A percentile compares a stretch with the other conserved stretches of the same genome.
Evolutionary conservation across 2,113 vertebrate species (phyloP).

Genomic region (Myrmecophaga tridactyla): DNA sequence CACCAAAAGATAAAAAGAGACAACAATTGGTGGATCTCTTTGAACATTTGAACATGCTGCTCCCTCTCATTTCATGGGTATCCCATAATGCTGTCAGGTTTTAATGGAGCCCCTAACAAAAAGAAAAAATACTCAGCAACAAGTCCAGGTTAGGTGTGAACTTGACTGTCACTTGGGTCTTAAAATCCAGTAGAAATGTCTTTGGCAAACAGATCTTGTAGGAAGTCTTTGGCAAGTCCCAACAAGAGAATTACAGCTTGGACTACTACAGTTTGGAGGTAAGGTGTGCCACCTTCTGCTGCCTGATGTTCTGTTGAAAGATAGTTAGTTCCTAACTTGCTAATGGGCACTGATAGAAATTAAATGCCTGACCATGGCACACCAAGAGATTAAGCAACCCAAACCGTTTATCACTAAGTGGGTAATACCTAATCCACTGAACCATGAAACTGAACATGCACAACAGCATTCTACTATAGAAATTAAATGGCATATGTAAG

Average conservation of each 20-base stretch:
- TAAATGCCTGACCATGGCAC: neutral
- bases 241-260: neutral
- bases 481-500: neutral
- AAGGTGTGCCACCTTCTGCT: neutral
- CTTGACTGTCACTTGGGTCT: neutral
- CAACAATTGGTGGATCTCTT: neutral
- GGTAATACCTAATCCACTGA: neutral
- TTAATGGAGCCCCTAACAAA: neutral
- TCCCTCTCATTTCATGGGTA: neutral
- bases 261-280: neutral
- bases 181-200: neutral
- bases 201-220: neutral
- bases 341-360: neutral
- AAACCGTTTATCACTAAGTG: neutral
- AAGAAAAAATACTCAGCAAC: no score
- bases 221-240: neutral
- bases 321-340: neutral
- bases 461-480: no score
- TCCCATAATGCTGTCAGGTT: neutral
- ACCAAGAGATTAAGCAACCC: neutral
- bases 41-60: neutral
- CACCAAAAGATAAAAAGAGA: neutral
- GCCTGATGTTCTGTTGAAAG: neutral
- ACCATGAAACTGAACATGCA: neutral
- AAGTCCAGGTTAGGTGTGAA: neutral